phyloP scores from a whole-genome alignment of 2,797 vertebrate species.

The Amphiprion clarkii region DNA sequence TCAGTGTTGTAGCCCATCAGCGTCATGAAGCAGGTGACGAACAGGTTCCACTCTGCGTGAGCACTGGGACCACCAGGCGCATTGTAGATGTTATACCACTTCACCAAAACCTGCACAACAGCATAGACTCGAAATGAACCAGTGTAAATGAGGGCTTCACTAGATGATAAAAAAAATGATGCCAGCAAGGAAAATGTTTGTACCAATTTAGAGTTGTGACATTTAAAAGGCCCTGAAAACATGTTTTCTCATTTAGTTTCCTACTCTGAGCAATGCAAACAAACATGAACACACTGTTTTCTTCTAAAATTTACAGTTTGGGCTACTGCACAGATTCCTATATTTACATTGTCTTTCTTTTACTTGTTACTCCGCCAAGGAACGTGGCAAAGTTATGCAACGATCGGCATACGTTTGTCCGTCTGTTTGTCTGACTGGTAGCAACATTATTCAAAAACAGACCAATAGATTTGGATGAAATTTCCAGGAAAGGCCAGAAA shows the following conservation, averaged over 20 bases:
- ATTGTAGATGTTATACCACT: conserved; percentile 98
- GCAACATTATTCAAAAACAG: too few species aligned
- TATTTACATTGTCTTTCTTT: too few species aligned
- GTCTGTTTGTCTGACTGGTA: too few species aligned
- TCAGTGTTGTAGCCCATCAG: conserved; percentile 99
- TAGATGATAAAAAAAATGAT: neutral
- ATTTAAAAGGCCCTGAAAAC: neutral
- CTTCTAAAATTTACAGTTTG: neutral
- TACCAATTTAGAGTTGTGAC: neutral
- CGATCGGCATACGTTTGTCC: too few species aligned
- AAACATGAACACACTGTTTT: neutral
- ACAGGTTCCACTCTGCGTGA: conserved; percentile 95
- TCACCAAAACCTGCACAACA: conserved; percentile 89
- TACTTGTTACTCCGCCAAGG: too few species aligned
- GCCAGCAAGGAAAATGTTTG: neutral
- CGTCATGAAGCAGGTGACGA: conserved; percentile 95
- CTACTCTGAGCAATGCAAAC: neutral
- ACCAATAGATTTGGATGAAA: too few species aligned
- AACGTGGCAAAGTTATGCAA: too few species aligned
- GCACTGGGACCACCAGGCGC: conserved; percentile 94
- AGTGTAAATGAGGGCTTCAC: neutral
- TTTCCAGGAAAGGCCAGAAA: too few species aligned
- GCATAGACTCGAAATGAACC: neutral
- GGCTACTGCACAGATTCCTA: too few species aligned
- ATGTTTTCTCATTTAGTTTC: neutral